Evolutionary conservation across 2,888 invertebrate species (phyloP), one percentile per base, ranked within the genome.

Genomic region (Lycia hirtaria): DNA sequence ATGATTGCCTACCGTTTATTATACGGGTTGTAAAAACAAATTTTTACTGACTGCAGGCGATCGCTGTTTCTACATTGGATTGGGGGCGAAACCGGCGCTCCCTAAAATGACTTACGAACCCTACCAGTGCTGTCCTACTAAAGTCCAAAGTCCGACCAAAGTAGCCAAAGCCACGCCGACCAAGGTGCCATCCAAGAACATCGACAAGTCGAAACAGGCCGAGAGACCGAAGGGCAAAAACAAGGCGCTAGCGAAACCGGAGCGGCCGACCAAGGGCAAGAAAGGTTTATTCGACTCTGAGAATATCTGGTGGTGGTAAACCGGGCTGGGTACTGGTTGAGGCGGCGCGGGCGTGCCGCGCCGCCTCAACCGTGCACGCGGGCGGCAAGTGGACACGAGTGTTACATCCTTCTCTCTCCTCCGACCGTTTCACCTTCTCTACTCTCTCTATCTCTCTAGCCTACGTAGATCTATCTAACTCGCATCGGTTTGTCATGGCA

Each of bases 11-110:
- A 73, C 76, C 78, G 79, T 85, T 71, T 84, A n/a, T n/a, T n/a
- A 79, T 86, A 82, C 88, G 87, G 89, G 81, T 89, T 88, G 91
- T 93, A 94, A 94, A 95, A 78, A 94, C 93, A 94, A 94, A 95
- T 96, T 96, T 96, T 96, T 96, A 96, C 95, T 95, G 96, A 94
- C 95, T 95, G 96, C 96, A 97, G 97, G 97, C 96, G 97, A 97
- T 95, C 97, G 97, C 95, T 97, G 97, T 95, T 97, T 97, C 96
- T 96, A 96, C 96, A 96, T 97, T 94, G 97, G 97, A 94, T 95
- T 97, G 95, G 97, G 96, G 93, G 96, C 96, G 93, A 96, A 96
- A 93, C 94, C 93, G 90, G 94, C 94, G 83, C 93, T 94, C 89
- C 95, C 95, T 89, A 94, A 94, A 92, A 93, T 94, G 92, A 94